These are phyloP conservation scores for Syncerus caffer DNA, from an alignment of 2,797 vertebrate species.

Conservation along the genomic window DNA sequence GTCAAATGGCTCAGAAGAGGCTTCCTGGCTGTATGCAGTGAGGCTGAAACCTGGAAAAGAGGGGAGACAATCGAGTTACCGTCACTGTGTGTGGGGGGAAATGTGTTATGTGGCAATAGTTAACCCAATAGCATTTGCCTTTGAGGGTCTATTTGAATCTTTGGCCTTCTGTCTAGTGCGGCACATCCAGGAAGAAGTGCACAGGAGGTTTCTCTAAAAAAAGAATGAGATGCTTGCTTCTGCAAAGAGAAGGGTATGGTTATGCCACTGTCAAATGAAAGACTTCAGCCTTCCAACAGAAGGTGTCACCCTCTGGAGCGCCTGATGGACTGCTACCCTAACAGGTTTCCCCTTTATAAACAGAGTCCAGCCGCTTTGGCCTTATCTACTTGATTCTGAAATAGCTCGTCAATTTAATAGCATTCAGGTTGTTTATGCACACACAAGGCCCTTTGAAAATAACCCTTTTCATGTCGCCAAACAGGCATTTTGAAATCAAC, in stretches of 20 bases:
- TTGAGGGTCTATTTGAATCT: neutral
- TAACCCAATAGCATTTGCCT: neutral
- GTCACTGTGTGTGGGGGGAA: neutral
- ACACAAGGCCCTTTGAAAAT: constrained; percentile 75
- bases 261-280: constrained; percentile 3
- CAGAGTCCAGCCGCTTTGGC: constrained; percentile 65
- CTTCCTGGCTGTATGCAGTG: neutral
- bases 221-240: neutral
- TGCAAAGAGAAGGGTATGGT: neutral
- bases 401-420: constrained; percentile 77
- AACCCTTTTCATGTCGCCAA: constrained; percentile 77
- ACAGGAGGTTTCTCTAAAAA: neutral
- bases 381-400: constrained; percentile 77
- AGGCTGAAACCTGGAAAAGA: neutral
- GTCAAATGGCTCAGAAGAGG: constrained; percentile 27
- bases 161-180: neutral
- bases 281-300: constrained; percentile 30
- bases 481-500: constrained; percentile 78
- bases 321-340: constrained; percentile 60
- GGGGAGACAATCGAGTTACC: neutral
- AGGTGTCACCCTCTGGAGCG: constrained; percentile 60
- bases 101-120: neutral
- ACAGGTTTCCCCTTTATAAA: constrained; percentile 72
- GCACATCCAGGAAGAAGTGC: neutral
- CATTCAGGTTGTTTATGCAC: constrained; percentile 76